Base-by-base conservation (phyloP, 2,797 vertebrate species). In the Phaenicophaeus curvirostris region DNA sequence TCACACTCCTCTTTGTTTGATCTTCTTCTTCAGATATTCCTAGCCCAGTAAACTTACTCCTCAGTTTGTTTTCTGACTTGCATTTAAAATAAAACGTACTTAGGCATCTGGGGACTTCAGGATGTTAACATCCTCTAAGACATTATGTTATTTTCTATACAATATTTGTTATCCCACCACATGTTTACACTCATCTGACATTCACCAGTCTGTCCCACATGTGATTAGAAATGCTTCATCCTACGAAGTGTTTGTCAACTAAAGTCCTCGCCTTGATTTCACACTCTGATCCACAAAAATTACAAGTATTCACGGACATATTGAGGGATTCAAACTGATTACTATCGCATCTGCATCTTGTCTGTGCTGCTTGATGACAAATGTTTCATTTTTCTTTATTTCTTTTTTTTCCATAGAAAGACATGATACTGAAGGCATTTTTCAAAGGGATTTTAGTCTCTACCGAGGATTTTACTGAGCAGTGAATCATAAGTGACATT, bases 391-490 rank as follows among this genome's bases (percentile, higher is more conserved):
- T 86, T 18, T 42, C 78, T 41, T 51, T 46, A 33, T 76, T 62
- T 50, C 28, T 11, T n/a, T 19, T 25, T 37, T 41, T 44, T 54
- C 39, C 28, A 46, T 21, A 54, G 16, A 67, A 89, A 83, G 25
- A 23, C 37, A 90, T 1, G 3, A 65, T 17, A 39, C 7, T 28
- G 14, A 79, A 83, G n/a, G 48, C 39, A 84, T 55, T 73, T 79
- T 93, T 90, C 82, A 66, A 93, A 87, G n/a, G 24, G 31, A 68
- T 90, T 87, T 84, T 91, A n/a, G 73, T 20, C 35, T 89, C 25
- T 55, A 69, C 39, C 28, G 55, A 83, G 46, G 59, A 88, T 86
- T 88, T 69, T 94, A 53, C 25, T 30, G 48, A 87, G 73, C 58
- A 76, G 69, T 69, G 77, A 94, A 76, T 94, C 42, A 25, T 48